Percentiles rank a stretch among this genome's conserved stretches.
These are phyloP conservation scores for Drosophila tani DNA, from an alignment of 1,140 invertebrate genomes.

Conservation along the genomic window DNA sequence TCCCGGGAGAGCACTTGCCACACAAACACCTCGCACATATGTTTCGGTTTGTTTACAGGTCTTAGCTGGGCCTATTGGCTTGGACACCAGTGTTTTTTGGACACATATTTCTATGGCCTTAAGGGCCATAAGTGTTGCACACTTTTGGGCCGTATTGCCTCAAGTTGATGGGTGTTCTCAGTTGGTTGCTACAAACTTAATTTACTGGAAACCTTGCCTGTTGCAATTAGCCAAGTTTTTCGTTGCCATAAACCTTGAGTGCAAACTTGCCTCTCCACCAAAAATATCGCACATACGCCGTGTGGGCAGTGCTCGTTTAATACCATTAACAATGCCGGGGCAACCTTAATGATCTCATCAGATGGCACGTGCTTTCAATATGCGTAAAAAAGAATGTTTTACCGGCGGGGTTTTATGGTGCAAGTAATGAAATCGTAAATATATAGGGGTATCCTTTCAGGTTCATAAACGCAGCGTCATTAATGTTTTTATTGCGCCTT, in stretches of 20 bases:
- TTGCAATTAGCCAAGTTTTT: slow-evolving; percentile 42
- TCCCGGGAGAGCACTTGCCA: slow-evolving; percentile 31
- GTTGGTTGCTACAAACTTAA: slow-evolving; percentile 24
- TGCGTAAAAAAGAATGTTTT: slow-evolving; percentile 24
- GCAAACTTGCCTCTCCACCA: neutral
- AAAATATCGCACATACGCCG: slow-evolving; percentile 38
- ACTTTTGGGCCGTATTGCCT: slow-evolving; percentile 12
- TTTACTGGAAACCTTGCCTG: slow-evolving; percentile 14
- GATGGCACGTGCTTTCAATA: slow-evolving; percentile 23
- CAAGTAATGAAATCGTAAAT: slow-evolving; percentile 37
- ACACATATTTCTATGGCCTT: neutral
- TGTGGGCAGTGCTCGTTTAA: slow-evolving; percentile 19
- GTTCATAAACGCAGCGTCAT: slow-evolving; percentile 37
- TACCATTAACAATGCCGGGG: slow-evolving; percentile 34
- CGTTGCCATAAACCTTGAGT: slow-evolving; percentile 18
- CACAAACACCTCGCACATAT: slow-evolving; percentile 24
- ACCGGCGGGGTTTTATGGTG: slow-evolving; percentile 23
- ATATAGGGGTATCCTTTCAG: slow-evolving; percentile 15
- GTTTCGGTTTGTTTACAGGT: neutral
- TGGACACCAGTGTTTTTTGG: slow-evolving; percentile 18
- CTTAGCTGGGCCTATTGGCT: slow-evolving; percentile 14
- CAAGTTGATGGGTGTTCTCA: neutral
- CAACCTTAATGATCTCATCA: slow-evolving; percentile 29
- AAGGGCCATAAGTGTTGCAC: slow-evolving; percentile 1
- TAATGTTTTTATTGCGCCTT: slow-evolving; percentile 16